Evolutionary conservation across 2,113 vertebrate species (phyloP).

Genomic region (Bothrops jararaca): DNA sequence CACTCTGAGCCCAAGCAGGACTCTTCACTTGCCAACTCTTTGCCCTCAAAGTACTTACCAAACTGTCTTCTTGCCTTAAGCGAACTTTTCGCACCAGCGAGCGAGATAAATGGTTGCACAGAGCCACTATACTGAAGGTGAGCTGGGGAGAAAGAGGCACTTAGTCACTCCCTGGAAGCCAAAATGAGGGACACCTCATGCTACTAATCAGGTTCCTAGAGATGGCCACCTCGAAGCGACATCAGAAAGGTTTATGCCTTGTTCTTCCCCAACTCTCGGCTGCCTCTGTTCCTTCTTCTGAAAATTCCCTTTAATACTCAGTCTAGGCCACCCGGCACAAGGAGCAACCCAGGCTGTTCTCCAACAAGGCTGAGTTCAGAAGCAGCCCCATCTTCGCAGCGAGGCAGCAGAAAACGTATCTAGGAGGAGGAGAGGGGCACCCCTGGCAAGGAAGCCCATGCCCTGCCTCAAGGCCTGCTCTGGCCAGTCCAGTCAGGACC

Average conservation of each 20-base stretch:
- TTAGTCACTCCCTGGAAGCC: neutral
- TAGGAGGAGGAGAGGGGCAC: neutral
- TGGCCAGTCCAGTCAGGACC: neutral
- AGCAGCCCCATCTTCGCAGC: neutral
- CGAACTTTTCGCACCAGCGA: conserved; percentile 79
- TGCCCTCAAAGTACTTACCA: conserved; percentile 66
- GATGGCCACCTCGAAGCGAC: neutral
- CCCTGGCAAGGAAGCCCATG: neutral
- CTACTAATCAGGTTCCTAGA: neutral
- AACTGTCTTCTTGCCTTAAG: conserved; percentile 58
- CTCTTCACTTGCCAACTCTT: neutral
- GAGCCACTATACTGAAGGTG: conserved; percentile 84
- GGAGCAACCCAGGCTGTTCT: neutral
- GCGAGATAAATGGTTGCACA: conserved; percentile 92
- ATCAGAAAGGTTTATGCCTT: neutral
- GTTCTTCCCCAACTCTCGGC: too few relatives aligned
- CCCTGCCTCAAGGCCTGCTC: neutral
- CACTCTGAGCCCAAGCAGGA: neutral
- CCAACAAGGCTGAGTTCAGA: neutral
- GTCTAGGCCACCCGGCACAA: neutral
- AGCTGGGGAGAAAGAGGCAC: conserved; percentile 68
- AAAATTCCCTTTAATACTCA: neutral
- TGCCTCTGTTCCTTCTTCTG: neutral
- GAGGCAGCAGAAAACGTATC: neutral
- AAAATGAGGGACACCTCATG: neutral